Evolutionary conservation across 2,797 vertebrate species (phyloP), one percentile per base, ranked within the genome.

Genomic region (Lutjanus argentimaculatus): DNA sequence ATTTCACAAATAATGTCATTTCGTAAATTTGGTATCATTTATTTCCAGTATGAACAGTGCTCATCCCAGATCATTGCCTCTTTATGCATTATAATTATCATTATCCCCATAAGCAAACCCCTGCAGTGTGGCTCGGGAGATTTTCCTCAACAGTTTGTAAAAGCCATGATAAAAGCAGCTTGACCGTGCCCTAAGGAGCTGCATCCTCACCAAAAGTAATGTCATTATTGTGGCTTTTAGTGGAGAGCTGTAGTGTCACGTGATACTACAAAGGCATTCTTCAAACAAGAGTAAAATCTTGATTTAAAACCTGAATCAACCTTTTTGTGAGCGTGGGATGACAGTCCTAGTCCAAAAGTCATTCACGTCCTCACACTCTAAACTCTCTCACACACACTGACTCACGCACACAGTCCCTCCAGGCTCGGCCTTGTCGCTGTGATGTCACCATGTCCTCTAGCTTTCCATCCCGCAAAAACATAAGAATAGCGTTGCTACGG

Each of bases 401-500:
- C 30, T 36, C 30, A 53, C 75, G 80, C 72, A 64, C 83, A 77
- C 78, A 49, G 71, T 14, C 62, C 9, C 49, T 58, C 36, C 36
- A 21, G 8, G 0, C 72, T 64, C 17, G n/a, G 67, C 71, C 40
- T 22, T 62, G 57, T 89, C 79, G 67, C 78, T 49, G 72, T 85
- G 86, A 85, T 85, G 82, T 91, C 91, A 86, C 67, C 12, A 8
- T 66, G 75, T 91, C 88, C 86, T 90, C 68, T 82, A 75, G 65
- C 72, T 69, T 62, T 83, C 79, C 77, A 43, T 83, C 51, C 66
- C 25, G 11, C 46, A 64, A 66, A 85, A 80, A 83, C 58, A 21
- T 40, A 77, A 85, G 76, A 89, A 88, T 61, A 67, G 79, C 17
- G 84, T 93, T 93, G 89, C 86, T 72, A 93, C 1, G 57, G 91